Evolutionary conservation across 2,113 vertebrate species (phyloP), one percentile per base, ranked within the genome.

Genomic region (Corythornis madagascariensis): DNA sequence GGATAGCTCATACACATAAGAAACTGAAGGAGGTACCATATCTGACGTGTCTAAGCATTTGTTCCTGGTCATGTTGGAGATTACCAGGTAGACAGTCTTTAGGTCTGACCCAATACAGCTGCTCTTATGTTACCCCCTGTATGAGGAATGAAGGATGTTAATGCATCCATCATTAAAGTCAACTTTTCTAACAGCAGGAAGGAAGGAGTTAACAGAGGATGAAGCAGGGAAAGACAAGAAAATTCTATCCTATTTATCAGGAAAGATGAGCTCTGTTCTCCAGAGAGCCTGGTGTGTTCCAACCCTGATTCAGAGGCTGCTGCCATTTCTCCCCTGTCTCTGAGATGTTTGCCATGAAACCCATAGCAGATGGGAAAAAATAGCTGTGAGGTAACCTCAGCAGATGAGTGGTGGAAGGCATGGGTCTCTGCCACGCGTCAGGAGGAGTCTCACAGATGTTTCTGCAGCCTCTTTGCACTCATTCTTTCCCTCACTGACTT

Each of bases 391-490:
- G 16, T 55, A 90, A 60, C 56, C 74, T 90, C 60, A 73, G 57
- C 1, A 4, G 52, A 52, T 45, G 33, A 60, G 61, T 2, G 2
- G 42, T 83, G 55, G 70, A 90, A 93, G 80, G 61, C 81, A 88
- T 64, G 77, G 80, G 75, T 50, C 76, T 77, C 42, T 93, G 76
- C 71, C 40, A 67, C 4, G 2, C 6, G 1, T 65, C 55, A 55
- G 57, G 17, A 86, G 48, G 22, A 48, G 45, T 45, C 42, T 75
- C 1, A 2, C 73, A 93, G 77, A 64, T 80, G 53, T 76, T 83
- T 57, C 82, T 93, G 21, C 42, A 61, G 67, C 82, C 63, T 38
- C n/a, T 83, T 47, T 80, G 77, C 77, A 86, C 72, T 95, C 88
- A 86, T 85, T 74, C 80, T 91, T 95, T 89, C 89, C 91, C 69